Evolutionary conservation across 2,797 vertebrate genomes (phyloP).

Genomic region (Mareca strepera): DNA sequence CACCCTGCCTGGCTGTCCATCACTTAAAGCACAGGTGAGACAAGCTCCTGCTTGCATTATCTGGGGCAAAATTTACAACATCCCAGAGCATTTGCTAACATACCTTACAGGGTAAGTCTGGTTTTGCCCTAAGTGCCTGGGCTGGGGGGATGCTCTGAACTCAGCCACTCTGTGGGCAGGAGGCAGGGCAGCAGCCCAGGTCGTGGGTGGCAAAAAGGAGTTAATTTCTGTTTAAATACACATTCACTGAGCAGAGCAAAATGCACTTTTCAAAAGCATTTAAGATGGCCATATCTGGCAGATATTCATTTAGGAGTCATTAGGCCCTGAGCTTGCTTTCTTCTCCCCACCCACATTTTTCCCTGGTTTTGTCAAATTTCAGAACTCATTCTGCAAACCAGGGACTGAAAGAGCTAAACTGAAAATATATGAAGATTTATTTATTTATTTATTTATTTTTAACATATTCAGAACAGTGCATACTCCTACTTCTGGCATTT

Average conservation of each 20-base stretch:
- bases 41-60: background rate
- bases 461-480: background rate
- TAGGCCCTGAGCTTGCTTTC: background rate
- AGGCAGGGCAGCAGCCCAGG: background rate
- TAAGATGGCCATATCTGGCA: background rate
- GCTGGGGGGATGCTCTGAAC: background rate
- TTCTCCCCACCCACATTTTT: background rate
- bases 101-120: background rate
- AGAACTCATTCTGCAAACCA: background rate
- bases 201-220: background rate
- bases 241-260: background rate
- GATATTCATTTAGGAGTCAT: background rate
- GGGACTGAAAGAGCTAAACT: background rate
- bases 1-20: background rate
- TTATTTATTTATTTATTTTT: background rate
- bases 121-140: background rate
- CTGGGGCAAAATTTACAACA: background rate
- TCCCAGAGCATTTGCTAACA: background rate
- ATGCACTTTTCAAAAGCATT: background rate
- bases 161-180: background rate
- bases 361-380: background rate
- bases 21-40: background rate
- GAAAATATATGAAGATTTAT: background rate
- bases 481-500: background rate
- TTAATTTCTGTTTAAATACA: background rate